A percentile compares a stretch with the other conserved stretches of the same genome.
Evolutionary conservation across 2,797 vertebrate species (phyloP).

Genomic region (Trichosurus vulpecula): DNA sequence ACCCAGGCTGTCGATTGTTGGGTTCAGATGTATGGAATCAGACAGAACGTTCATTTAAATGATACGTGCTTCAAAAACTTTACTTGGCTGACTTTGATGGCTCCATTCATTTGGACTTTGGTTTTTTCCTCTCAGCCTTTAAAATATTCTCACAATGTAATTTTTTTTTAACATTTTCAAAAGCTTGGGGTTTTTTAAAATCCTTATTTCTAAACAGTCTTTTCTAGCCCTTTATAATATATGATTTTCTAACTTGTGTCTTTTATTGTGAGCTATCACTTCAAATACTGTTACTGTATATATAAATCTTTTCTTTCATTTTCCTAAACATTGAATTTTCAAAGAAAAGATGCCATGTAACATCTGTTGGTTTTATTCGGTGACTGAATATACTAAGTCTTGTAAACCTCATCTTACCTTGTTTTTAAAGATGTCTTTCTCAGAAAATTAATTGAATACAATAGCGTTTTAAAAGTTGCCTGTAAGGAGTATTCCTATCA

Average conservation of each 20-base stretch:
- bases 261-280: neutral
- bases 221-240: neutral
- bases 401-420: slow-evolving; percentile 5
- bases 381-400: slow-evolving; percentile 12
- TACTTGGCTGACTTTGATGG: neutral
- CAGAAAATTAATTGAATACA: neutral
- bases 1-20: neutral
- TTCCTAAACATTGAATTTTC: neutral
- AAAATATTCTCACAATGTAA: neutral
- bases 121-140: slow-evolving; percentile 15
- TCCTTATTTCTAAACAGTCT: too few species aligned
- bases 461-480: slow-evolving; percentile 29
- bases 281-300: neutral
- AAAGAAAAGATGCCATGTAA: neutral
- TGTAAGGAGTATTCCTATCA: neutral
- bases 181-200: neutral
- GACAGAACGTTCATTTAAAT: neutral
- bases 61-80: neutral
- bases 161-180: slow-evolving; percentile 7
- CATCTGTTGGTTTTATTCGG: neutral
- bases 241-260: neutral
- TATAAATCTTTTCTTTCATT: too few species aligned
- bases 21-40: neutral
- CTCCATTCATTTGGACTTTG: neutral
- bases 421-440: slow-evolving; percentile 18